Conservation (phyloP, 2,113 vertebrate genomes). For the Colistium nudipinnis region DNA sequence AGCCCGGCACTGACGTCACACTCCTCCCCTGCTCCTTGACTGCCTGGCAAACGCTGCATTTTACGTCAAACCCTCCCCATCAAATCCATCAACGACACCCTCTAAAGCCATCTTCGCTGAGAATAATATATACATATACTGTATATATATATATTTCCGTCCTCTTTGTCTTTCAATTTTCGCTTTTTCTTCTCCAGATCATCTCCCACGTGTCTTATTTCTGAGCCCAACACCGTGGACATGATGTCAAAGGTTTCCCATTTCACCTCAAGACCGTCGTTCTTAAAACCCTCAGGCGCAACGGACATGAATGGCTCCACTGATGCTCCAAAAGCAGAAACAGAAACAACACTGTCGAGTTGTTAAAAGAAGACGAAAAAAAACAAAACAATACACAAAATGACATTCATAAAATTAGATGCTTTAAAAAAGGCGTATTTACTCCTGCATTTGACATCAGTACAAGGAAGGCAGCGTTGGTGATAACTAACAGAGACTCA, state of each 20-base stretch:
- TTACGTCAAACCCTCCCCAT: background rate
- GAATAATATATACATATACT: background rate
- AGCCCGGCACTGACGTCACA: constrained; percentile 7
- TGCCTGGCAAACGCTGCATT: constrained; percentile 2
- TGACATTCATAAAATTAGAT: background rate
- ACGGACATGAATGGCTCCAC: background rate
- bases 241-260: background rate
- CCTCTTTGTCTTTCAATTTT: background rate
- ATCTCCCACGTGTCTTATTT: background rate
- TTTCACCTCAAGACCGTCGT: background rate
- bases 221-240: background rate
- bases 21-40: constrained; percentile 8
- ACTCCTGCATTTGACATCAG: background rate
- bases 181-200: background rate
- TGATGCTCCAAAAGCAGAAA: background rate
- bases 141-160: background rate
- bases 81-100: background rate
- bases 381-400: background rate
- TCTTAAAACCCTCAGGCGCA: background rate
- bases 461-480: background rate
- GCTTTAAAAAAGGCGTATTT: background rate
- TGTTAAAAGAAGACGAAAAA: background rate
- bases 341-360: background rate
- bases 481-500: background rate
- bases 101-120: background rate